Base-by-base conservation (phyloP, 1,140 invertebrate species). In the Homarus americanus region DNA sequence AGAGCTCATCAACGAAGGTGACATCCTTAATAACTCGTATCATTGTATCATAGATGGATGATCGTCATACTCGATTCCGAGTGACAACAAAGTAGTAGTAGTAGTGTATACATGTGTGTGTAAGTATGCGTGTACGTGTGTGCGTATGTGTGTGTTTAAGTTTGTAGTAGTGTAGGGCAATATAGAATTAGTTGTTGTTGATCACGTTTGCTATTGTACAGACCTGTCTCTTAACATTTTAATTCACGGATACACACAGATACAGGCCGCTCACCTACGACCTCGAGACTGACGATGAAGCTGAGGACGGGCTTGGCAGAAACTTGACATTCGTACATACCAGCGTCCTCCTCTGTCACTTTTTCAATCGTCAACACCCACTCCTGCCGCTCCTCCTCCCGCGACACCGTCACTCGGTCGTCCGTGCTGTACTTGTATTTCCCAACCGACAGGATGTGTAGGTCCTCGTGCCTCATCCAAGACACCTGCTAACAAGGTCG, bases 281-380 rank as follows among this genome's bases (percentile, higher is more conserved):
- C 97, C 94, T 97, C 97, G 91, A 98, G 96, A 93, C 96, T 96
- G 93, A 98, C 96, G 94, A 97, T 96, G 94, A 97, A 97, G 94
- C 97, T 98, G 95, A 97, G 97, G 95, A 98, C 98, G 92, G 97
- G 97, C 94, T 97, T 97, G 91, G 97, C 98, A 94, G 97, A 97
- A 93, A 98, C 97, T 96, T 98, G 97, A 94, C 97, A 98, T 95
- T 98, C 98, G 95, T 98, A 99, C 93, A 97, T 95, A 53, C 98
- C 98, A 88, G 97, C 97, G 94, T 98, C 98, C 88, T 96, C 95
- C 78, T 96, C 95, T 94, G 97, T 96, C 38, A 97, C 96, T 93
- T 96, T 96, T 92, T 95, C 95, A 91, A 96, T 96, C 93, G 97
- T 96, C 80, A 99, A 95, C 17, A 97, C 98, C 97, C 98, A 99